Evolutionary conservation across 2,113 vertebrate genomes (phyloP).

Genomic region (Phalacrocorax brasilianus): DNA sequence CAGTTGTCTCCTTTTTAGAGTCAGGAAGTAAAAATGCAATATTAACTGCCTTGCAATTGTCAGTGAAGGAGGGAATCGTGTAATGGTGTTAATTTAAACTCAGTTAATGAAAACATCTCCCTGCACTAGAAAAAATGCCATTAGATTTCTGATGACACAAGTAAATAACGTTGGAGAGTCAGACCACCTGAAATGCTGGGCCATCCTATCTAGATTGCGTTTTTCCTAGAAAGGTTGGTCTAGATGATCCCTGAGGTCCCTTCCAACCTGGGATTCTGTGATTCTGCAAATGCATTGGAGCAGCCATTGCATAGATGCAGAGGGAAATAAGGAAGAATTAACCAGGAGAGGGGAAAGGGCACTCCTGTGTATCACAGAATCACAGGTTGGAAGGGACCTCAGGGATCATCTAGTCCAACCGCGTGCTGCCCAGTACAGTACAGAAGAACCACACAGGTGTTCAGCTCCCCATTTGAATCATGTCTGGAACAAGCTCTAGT

Average conservation of each 20-base stretch:
- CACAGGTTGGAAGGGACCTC: too few species aligned
- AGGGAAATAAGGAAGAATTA: not conserved
- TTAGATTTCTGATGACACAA: not conserved
- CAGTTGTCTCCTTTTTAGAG: not conserved
- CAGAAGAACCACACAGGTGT: not conserved
- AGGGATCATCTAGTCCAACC: too few species aligned
- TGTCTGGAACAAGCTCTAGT: not conserved
- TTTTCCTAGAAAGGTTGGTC: too few species aligned
- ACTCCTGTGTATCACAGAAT: not conserved
- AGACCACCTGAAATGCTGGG: not conserved
- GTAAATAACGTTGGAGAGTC: not conserved
- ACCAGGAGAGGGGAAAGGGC: not conserved
- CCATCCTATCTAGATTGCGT: too few species aligned
- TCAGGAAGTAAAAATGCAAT: not conserved
- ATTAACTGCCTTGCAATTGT: not conserved
- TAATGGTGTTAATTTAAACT: not conserved
- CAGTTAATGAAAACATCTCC: not conserved
- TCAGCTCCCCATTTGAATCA: not conserved
- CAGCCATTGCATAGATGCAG: not conserved
- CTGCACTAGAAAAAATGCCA: not conserved
- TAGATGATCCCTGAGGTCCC: too few species aligned
- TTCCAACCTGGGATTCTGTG: too few species aligned
- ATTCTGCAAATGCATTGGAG: not conserved
- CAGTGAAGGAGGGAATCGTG: not conserved
- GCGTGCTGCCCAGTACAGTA: rapidly evolving